phyloP scores from a whole-genome alignment of 2,888 invertebrate genomes.

The Drosophila paramelanica region DNA sequence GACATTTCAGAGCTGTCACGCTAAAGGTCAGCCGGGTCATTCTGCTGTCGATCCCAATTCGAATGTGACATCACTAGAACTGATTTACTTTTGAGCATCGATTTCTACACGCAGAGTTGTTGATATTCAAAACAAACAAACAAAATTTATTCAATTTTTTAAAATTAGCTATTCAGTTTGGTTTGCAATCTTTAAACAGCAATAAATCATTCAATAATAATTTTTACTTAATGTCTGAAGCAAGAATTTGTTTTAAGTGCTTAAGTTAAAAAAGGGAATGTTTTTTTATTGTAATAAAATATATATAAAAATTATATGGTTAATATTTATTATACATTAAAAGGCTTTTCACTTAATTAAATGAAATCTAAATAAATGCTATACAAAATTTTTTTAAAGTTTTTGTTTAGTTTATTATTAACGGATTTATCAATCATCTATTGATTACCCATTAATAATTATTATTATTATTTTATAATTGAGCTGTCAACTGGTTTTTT shows the following conservation, averaged over 20 bases:
- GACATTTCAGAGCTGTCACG: constrained; percentile 14
- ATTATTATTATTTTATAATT: neutral
- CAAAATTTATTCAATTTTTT: constrained; percentile 5
- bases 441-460: neutral
- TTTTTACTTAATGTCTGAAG: neutral
- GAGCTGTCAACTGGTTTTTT: neutral
- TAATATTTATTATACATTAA: too few species aligned
- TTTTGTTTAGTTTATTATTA: too few species aligned
- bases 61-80: constrained; percentile 25
- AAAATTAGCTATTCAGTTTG: constrained; percentile 5
- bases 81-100: constrained; percentile 19
- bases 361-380: neutral
- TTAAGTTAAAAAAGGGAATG: neutral
- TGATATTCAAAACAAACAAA: neutral
- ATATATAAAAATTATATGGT: too few species aligned
- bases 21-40: constrained; percentile 57
- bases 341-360: neutral
- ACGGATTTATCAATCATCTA: neutral
- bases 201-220: constrained; percentile 22
- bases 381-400: too few species aligned
- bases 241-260: neutral
- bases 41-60: constrained; percentile 15
- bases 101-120: neutral
- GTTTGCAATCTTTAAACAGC: constrained; percentile 5
- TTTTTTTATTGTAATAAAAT: too few species aligned